phyloP scores from a whole-genome alignment of 1,140 invertebrate genomes.

The Drosophila navojoa region DNA sequence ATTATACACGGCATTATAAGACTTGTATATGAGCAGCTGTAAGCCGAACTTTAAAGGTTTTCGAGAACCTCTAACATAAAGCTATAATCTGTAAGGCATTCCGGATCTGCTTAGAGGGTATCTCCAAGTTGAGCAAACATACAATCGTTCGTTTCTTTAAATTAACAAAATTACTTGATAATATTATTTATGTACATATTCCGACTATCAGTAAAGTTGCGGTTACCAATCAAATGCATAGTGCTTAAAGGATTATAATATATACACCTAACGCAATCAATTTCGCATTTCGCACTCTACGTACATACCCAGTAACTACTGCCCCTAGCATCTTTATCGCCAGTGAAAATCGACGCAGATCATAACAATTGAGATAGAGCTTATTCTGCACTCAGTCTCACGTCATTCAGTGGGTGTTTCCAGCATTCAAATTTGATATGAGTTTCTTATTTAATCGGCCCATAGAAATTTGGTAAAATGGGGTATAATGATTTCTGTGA shows the following conservation, averaged over 20 bases:
- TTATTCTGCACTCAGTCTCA: slow-evolving; percentile 34
- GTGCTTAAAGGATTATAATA: slow-evolving; percentile 56
- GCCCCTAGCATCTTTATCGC: too few relatives aligned
- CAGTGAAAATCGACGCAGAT: not conserved
- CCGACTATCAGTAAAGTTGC: slow-evolving; percentile 49
- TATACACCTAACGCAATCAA: slow-evolving; percentile 44
- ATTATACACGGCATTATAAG: too few relatives aligned
- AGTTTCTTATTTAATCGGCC: not conserved
- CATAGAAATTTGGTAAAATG: too few relatives aligned
- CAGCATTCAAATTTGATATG: not conserved
- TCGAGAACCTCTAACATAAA: too few relatives aligned
- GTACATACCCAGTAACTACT: not conserved
- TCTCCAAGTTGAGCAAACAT: not conserved
- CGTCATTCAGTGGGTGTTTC: slow-evolving; percentile 27
- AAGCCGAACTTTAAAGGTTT: not conserved
- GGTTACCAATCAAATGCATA: slow-evolving; percentile 50
- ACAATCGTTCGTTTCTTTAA: not conserved
- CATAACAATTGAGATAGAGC: not conserved
- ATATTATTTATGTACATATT: not conserved
- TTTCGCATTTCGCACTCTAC: slow-evolving; percentile 34
- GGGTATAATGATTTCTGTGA: not conserved
- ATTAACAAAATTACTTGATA: not conserved
- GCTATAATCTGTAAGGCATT: not conserved
- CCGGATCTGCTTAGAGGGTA: not conserved
- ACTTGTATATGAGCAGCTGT: too few relatives aligned